Percentiles rank a stretch among this genome's conserved stretches.
These are phyloP conservation scores for Tenualosa ilisha DNA, from an alignment of 2,797 vertebrate species.

Conservation along the genomic window DNA sequence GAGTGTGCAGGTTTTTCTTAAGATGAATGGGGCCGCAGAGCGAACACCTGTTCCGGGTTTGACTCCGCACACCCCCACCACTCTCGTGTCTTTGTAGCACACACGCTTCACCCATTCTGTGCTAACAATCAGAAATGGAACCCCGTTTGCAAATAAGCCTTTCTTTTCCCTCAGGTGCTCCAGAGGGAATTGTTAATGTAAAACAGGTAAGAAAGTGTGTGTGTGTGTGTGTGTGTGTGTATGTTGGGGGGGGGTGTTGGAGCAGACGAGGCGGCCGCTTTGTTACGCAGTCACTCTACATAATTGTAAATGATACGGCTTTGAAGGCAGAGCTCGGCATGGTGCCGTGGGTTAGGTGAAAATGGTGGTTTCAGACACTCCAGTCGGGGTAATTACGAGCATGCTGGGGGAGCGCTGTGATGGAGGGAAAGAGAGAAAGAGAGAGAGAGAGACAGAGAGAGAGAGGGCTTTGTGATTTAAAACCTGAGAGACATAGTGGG, in stretches of 20 bases:
- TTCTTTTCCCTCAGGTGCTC: not conserved
- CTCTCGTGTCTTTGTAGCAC: not conserved
- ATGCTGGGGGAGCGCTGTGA: not conserved
- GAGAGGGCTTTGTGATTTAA: not conserved
- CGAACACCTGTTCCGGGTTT: not conserved
- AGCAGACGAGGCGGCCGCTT: not conserved
- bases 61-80: not conserved
- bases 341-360: slow-evolving; percentile 13
- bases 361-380: slow-evolving; percentile 34
- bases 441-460: no score
- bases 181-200: not conserved
- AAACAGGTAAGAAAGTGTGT: not conserved
- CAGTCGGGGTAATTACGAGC: slow-evolving; percentile 30
- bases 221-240: no score
- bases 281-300: slow-evolving; percentile 16
- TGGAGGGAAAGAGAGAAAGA: not conserved
- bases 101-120: not conserved
- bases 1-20: not conserved
- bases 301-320: slow-evolving; percentile 29
- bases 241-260: not conserved
- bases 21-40: not conserved
- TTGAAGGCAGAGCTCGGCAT: slow-evolving; percentile 13
- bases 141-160: not conserved
- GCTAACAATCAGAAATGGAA: not conserved
- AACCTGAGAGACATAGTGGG: not conserved